Conservation (phyloP, 2,797 vertebrate species). For the Chromis chromis region DNA sequence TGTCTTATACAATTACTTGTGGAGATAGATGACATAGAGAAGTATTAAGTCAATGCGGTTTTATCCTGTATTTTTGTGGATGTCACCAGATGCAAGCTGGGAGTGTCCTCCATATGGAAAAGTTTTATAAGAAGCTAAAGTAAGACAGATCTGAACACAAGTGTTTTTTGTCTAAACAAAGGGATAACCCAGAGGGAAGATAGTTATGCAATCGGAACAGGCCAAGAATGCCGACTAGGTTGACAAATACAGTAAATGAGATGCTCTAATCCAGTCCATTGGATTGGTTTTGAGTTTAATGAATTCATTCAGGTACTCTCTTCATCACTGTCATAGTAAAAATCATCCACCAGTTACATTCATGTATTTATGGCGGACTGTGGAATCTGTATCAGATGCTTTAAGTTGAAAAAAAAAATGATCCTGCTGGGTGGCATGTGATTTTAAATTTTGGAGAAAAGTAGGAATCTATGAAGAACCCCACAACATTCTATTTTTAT, state of each 20-base stretch:
- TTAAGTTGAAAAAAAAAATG: too few species aligned
- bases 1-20: not conserved
- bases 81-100: not conserved
- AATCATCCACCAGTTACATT: not conserved
- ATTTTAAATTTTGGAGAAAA: too few species aligned
- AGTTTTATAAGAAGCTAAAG: not conserved
- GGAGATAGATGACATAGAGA: not conserved
- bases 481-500: too few species aligned
- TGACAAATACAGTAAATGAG: not conserved
- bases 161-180: too few species aligned
- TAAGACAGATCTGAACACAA: not conserved
- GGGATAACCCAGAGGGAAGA: not conserved
- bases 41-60: not conserved
- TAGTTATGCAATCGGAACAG: too few species aligned
- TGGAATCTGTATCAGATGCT: too few species aligned
- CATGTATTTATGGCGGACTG: not conserved
- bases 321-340: not conserved
- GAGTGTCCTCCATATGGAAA: not conserved
- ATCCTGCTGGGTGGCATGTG: too few species aligned
- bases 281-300: too few species aligned
- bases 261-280: not conserved
- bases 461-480: too few species aligned
- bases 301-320: not conserved
- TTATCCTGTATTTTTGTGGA: too few species aligned
- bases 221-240: not conserved